Conservation (phyloP, 2,888 invertebrate species). For the Apamea sordens region DNA sequence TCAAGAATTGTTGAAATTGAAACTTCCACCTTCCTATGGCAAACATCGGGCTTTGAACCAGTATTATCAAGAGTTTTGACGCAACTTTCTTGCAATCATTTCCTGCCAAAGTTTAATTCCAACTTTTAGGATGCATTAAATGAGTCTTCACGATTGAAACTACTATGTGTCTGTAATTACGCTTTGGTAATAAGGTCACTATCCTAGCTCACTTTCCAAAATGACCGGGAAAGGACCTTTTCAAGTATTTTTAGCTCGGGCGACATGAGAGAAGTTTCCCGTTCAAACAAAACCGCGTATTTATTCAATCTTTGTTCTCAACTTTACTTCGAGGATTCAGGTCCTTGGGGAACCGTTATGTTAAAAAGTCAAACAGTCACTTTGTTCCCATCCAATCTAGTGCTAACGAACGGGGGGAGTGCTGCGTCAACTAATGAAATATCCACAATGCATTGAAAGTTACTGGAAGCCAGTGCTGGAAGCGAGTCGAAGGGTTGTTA, state of each 20-base stretch:
- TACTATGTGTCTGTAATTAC: not conserved
- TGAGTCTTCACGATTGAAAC: not conserved
- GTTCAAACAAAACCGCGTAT: not conserved
- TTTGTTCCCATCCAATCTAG: slow-evolving; percentile 23
- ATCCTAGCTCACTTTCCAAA: not conserved
- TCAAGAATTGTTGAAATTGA: slow-evolving; percentile 11
- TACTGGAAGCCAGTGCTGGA: slow-evolving; percentile 29
- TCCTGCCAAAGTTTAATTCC: not conserved
- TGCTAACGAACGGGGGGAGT: slow-evolving; percentile 46
- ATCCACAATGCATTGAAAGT: slow-evolving; percentile 52
- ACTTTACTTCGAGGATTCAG: not conserved
- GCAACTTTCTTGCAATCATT: slow-evolving; percentile 41
- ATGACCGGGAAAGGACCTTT: not conserved
- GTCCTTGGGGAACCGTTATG: slow-evolving; percentile 7
- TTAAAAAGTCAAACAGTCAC: slow-evolving; percentile 44
- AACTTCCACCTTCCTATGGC: slow-evolving; percentile 22
- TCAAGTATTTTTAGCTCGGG: not conserved
- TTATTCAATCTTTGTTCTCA: slow-evolving; percentile 33
- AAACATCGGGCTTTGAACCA: slow-evolving; percentile 8
- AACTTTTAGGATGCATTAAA: not conserved
- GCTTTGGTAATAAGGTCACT: too few relatives aligned
- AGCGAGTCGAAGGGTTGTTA: slow-evolving; percentile 33
- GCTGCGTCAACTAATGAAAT: slow-evolving; percentile 51
- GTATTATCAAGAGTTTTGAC: slow-evolving; percentile 16
- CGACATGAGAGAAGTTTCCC: not conserved